phyloP scores from a whole-genome alignment of 2,113 vertebrate genomes.

The Rhombomys opimus region DNA sequence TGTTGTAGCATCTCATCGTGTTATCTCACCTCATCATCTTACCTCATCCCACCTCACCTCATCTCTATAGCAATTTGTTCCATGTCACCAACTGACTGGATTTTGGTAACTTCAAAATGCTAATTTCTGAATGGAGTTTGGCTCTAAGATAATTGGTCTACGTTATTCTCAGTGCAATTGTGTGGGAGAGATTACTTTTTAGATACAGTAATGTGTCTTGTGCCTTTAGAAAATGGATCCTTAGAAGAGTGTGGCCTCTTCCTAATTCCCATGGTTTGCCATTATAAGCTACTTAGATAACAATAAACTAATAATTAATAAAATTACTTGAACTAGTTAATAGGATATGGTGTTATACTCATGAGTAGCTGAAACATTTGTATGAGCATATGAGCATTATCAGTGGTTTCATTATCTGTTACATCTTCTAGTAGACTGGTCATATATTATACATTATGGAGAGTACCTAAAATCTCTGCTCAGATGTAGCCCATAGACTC shows the following conservation, averaged over 20 bases:
- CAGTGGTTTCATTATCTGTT: slow-evolving; percentile 26
- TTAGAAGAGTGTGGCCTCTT: background rate
- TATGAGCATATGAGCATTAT: background rate
- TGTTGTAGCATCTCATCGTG: background rate
- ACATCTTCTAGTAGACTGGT: background rate
- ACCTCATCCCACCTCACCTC: background rate
- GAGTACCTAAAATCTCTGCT: no score
- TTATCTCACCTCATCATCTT: background rate
- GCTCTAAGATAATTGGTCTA: background rate
- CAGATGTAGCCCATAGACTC: no score
- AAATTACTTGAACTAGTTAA: background rate
- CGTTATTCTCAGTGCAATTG: background rate
- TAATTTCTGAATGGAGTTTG: slow-evolving; percentile 1
- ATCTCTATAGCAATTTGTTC: background rate
- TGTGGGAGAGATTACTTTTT: background rate
- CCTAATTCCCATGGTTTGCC: background rate
- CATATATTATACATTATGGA: background rate
- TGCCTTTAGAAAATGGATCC: background rate
- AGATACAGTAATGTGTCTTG: background rate
- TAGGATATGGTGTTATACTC: background rate
- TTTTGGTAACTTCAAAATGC: background rate
- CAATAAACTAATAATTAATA: slow-evolving; percentile 8
- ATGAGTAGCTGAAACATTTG: background rate
- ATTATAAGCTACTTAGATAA: background rate
- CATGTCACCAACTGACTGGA: background rate